Conservation (phyloP, 2,113 vertebrate genomes). For the Seriola aureovittata region DNA sequence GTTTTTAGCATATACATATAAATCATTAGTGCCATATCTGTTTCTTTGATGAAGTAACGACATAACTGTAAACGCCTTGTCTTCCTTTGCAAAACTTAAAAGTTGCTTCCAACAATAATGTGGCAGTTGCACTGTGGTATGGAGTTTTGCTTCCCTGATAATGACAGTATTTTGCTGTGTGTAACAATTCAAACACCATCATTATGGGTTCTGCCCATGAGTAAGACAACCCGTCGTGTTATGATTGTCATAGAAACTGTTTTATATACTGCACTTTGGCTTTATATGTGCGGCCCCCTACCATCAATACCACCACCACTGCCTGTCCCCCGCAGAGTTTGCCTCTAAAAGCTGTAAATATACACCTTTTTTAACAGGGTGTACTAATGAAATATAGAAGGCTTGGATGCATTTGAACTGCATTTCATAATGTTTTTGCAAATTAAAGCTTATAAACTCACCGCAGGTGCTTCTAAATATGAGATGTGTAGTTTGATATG, state of each 20-base stretch:
- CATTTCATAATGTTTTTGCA: slow-evolving; percentile 29
- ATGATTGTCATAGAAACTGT: slow-evolving; percentile 60
- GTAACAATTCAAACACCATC: slow-evolving; percentile 51
- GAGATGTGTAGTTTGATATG: slow-evolving; percentile 18
- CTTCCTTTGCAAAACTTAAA: slow-evolving; percentile 19
- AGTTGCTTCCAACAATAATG: slow-evolving; percentile 8
- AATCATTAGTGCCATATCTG: background rate
- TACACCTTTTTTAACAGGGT: slow-evolving; percentile 46
- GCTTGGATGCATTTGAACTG: slow-evolving; percentile 7
- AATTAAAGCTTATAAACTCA: slow-evolving; percentile 38
- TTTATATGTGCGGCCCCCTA: slow-evolving; percentile 60
- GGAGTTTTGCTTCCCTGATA: slow-evolving; percentile 47
- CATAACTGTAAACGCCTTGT: slow-evolving; percentile 12
- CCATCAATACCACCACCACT: slow-evolving; percentile 49
- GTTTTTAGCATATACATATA: background rate
- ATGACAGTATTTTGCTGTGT: slow-evolving; percentile 46
- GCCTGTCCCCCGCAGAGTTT: slow-evolving; percentile 47
- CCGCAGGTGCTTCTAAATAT: slow-evolving; percentile 21
- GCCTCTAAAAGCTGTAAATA: slow-evolving; percentile 59
- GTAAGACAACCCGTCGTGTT: slow-evolving; percentile 39
- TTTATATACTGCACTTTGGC: slow-evolving; percentile 55
- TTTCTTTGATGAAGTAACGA: slow-evolving; percentile 17
- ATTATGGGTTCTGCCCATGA: slow-evolving; percentile 46
- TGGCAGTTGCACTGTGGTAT: slow-evolving; percentile 8
- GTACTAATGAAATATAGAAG: slow-evolving; percentile 14